Conservation (phyloP, 2,113 vertebrate species). For the Tympanuchus pallidicinctus region DNA sequence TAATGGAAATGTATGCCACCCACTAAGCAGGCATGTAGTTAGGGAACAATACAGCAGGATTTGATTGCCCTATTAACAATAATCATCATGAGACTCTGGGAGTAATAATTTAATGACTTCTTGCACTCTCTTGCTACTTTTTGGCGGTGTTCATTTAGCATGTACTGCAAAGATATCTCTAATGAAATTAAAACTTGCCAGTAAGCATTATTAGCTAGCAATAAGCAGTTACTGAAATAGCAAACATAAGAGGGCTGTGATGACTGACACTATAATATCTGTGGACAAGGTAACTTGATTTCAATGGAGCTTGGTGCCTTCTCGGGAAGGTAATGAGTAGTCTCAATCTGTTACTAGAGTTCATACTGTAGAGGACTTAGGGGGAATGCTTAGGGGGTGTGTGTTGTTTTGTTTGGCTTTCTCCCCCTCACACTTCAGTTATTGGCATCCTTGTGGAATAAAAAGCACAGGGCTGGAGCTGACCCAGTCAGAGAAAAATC, state of each 20-base stretch:
- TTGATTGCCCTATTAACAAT: slow-evolving; percentile 78
- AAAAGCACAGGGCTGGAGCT: neutral
- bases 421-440: fast-evolving
- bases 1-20: slow-evolving; percentile 78
- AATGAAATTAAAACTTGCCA: slow-evolving; percentile 61
- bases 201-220: slow-evolving; percentile 35
- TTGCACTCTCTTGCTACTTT: slow-evolving; percentile 73
- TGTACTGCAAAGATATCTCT: slow-evolving; percentile 46
- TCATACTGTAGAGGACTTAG: neutral
- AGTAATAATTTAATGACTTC: slow-evolving; percentile 79
- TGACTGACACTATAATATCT: neutral
- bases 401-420: neutral
- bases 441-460: neutral
- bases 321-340: neutral
- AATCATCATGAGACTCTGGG: slow-evolving; percentile 74
- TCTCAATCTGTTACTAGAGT: neutral
- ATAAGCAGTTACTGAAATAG: slow-evolving; percentile 34
- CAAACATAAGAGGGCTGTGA: neutral
- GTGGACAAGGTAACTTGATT: neutral
- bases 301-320: neutral
- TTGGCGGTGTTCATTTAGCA: slow-evolving; percentile 65
- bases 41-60: slow-evolving; percentile 72
- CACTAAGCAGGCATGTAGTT: slow-evolving; percentile 71
- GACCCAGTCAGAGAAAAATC: neutral
- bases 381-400: neutral